Percentiles rank a stretch among this genome's conserved stretches.
Evolutionary conservation across 1,140 invertebrate species (phyloP).

Genomic region (Brachionus rubens): DNA sequence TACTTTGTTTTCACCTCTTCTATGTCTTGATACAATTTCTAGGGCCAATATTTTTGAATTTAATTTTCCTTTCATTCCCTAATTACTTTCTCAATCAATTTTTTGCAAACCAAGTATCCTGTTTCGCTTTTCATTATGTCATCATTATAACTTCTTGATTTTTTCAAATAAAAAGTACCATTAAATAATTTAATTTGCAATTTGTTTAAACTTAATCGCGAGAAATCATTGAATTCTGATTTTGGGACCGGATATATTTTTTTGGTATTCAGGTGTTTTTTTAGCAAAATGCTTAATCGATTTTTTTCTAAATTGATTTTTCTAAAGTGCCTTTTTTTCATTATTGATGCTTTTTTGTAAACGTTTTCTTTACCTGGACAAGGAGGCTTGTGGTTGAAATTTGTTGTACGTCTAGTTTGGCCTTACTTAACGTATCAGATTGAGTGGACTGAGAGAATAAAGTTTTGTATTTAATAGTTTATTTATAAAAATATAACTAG

Average conservation of each 20-base stretch:
- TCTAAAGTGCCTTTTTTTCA: neutral
- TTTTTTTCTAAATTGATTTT: too few relatives aligned
- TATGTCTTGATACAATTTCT: neutral
- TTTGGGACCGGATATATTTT: neutral
- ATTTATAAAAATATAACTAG: too few relatives aligned
- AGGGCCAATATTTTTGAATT: neutral
- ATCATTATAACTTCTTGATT: neutral
- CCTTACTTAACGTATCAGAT: too few relatives aligned
- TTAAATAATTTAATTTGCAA: neutral
- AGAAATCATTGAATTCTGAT: neutral
- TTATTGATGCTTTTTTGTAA: neutral
- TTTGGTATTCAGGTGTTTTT: neutral
- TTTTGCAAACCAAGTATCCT: too few relatives aligned
- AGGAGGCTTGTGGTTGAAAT: neutral
- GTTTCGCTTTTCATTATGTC: neutral
- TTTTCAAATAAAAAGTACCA: neutral
- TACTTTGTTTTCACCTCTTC: neutral
- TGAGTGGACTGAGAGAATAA: too few relatives aligned
- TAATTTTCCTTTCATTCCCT: too few relatives aligned
- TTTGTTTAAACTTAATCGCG: neutral
- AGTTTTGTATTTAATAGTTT: too few relatives aligned
- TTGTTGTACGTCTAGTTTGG: too few relatives aligned
- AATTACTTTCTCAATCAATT: too few relatives aligned
- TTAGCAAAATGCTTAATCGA: neutral
- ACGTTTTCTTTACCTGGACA: constrained; percentile 1